Evolutionary conservation across 1,140 invertebrate species (phyloP), one percentile per base, ranked within the genome.

Genomic region (Lepidurus packardi): DNA sequence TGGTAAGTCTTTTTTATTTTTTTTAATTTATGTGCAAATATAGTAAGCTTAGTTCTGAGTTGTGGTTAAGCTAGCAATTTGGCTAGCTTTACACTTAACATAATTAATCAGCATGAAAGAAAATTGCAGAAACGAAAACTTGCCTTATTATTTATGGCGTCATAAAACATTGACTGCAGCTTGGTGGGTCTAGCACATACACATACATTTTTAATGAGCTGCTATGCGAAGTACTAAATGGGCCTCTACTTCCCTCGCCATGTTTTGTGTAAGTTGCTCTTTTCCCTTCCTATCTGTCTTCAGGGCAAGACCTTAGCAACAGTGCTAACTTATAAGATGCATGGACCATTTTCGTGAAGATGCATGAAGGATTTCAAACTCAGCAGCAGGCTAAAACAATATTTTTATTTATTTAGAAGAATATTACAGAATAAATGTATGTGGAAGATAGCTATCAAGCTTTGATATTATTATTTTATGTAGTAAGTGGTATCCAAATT

Each of bases 281-380:
- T 21, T 65, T 21, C 53, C 21, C 21, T 65, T 65, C 13, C 53
- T 34, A 34, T 34, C 53, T 65, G n/a, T n/a, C n/a, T n/a, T n/a
- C n/a, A n/a, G n/a, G n/a, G n/a, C n/a, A n/a, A n/a, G n/a, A 65
- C 53, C 53, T 65, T 65, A 65, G 53, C 53, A 65, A 65, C 53
- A 65, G 53, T 7, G 16, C 2, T 65, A n/a, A 65, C 53, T 7
- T 65, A 21, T 65, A 21, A 65, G 53, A 47, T 10, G 21, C 9
- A 65, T n/a, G 53, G 13, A 65, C 53, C 53, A 65, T 21, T 34
- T 34, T 65, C 53, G 53, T 65, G 16, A 65, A 65, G 53, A 16
- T 65, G 53, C 53, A 65, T 9, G 16, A 65, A 0, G 53, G 8
- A 13, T 65, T 1, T 65, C 21, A 65, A 65, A 65, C 53, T 65